Evolutionary conservation across 1,140 invertebrate species (phyloP).

Genomic region (Rhizoglyphus robini): DNA sequence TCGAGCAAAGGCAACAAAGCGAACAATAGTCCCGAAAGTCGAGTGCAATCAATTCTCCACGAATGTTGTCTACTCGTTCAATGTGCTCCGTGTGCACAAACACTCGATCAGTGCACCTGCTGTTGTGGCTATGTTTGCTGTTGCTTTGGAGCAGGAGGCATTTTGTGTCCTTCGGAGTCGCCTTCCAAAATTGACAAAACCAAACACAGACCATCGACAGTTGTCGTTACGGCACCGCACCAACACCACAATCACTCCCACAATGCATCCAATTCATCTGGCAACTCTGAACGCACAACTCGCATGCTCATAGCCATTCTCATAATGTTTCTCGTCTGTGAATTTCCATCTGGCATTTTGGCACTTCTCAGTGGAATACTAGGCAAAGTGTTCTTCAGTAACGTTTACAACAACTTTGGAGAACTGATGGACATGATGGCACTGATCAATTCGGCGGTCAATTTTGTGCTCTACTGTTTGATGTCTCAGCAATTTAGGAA

Average conservation of each 20-base stretch:
- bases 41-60: background rate
- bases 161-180: too few relatives aligned
- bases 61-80: too few relatives aligned
- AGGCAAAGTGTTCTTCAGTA: slow-evolving; percentile 53
- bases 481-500: slow-evolving; percentile 84
- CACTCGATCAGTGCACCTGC: background rate
- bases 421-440: slow-evolving; percentile 76
- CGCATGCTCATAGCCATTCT: slow-evolving; percentile 76
- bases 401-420: slow-evolving; percentile 58
- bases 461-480: slow-evolving; percentile 83
- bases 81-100: background rate
- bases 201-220: background rate
- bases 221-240: background rate
- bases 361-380: slow-evolving; percentile 57
- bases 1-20: background rate
- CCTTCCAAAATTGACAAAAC: background rate
- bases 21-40: background rate
- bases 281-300: slow-evolving; percentile 55
- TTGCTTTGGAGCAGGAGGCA: background rate
- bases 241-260: background rate
- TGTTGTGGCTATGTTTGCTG: background rate
- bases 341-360: slow-evolving; percentile 65
- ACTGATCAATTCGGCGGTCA: slow-evolving; percentile 76
- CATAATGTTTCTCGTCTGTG: slow-evolving; percentile 37
- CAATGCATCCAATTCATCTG: background rate